phyloP scores from a whole-genome alignment of 30 jellyfish, hydroid and myxozoan genomes.

The Clytia hemisphaerica region DNA sequence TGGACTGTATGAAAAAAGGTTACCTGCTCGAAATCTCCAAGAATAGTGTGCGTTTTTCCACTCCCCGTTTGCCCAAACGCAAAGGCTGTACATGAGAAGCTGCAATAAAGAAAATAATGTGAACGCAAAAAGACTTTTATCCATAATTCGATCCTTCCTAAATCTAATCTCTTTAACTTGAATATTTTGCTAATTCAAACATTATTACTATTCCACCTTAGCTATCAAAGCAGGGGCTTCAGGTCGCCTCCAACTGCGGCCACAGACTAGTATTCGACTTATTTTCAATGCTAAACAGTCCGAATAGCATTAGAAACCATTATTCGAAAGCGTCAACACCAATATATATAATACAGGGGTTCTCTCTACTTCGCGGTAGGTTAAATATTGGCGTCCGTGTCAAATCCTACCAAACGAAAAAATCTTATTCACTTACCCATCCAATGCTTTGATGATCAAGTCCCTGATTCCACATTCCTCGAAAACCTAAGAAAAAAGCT shows the following conservation, averaged over 20 bases:
- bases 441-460: constrained; percentile 64
- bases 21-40: constrained; percentile 88
- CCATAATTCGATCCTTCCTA: background rate
- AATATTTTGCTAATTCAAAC: no score
- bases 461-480: constrained; percentile 77
- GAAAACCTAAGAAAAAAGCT: constrained; percentile 54
- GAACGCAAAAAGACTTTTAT: background rate
- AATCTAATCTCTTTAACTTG: no score
- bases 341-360: background rate
- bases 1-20: no score
- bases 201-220: no score
- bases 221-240: no score
- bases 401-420: background rate
- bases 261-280: background rate
- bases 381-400: no score
- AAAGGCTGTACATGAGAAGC: constrained; percentile 98
- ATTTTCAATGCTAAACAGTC: background rate
- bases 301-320: background rate
- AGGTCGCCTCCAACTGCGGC: no score
- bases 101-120: constrained; percentile 2
- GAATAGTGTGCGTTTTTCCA: constrained; percentile 91
- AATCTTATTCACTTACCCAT: constrained; percentile 54
- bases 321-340: background rate
- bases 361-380: no score
- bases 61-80: constrained; percentile 98